Percentiles rank a stretch among this genome's conserved stretches.
phyloP scores from a whole-genome alignment of 2,113 vertebrate genomes.

The Falco punctatus region DNA sequence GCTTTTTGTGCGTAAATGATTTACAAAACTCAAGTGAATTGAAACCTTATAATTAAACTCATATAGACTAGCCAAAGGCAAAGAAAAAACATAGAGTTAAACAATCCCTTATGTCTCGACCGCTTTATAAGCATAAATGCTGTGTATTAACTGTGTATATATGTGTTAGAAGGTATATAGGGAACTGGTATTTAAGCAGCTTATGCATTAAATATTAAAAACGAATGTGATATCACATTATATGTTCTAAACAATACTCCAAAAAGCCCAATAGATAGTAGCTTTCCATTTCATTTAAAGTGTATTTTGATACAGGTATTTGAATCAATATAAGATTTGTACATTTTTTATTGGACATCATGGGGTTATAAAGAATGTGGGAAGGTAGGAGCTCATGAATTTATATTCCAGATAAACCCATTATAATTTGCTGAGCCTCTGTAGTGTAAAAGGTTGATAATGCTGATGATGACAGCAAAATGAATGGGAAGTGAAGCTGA shows the following conservation, averaged over 20 bases:
- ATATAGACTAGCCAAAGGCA: constrained; percentile 51
- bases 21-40: constrained; percentile 55
- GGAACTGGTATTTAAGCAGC: constrained; percentile 42
- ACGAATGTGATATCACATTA: background rate
- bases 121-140: constrained; percentile 38
- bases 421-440: background rate
- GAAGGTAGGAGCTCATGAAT: background rate
- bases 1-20: constrained; percentile 23
- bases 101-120: background rate
- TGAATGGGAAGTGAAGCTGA: background rate
- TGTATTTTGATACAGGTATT: background rate
- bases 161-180: background rate
- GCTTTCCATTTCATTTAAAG: background rate
- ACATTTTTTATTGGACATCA: background rate
- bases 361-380: background rate
- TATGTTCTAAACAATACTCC: background rate
- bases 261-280: background rate
- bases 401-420: background rate
- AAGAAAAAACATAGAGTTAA: background rate
- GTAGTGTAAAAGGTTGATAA: background rate
- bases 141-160: constrained; percentile 25
- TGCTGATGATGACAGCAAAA: background rate
- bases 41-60: constrained; percentile 43
- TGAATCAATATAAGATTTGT: background rate
- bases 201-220: constrained; percentile 32